A percentile compares a stretch with the other conserved stretches of the same genome.
Conservation (phyloP, 2,113 vertebrate genomes). For the Dendrocopos noguchii region DNA sequence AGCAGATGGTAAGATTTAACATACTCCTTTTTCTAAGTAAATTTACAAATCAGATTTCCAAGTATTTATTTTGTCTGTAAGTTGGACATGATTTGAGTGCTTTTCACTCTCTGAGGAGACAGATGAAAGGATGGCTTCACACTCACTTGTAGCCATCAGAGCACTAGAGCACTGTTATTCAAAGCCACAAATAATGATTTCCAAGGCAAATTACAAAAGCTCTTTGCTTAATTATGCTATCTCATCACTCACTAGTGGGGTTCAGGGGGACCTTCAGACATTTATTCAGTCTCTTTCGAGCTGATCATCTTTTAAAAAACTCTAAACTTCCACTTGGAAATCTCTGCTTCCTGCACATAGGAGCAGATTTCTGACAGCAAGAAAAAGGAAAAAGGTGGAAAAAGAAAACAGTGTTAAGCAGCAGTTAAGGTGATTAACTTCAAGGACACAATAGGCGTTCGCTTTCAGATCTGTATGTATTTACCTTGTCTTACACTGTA, state of each 20-base stretch:
- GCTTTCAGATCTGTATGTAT: background rate
- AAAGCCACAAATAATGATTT: conserved; percentile 26
- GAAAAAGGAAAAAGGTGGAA: background rate
- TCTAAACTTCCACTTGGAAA: background rate
- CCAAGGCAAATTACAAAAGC: background rate
- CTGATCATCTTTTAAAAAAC: background rate
- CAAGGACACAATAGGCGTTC: background rate
- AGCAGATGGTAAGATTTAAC: conserved; percentile 85
- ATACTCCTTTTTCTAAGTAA: background rate
- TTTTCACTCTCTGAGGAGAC: background rate
- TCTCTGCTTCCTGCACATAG: background rate
- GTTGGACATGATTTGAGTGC: background rate
- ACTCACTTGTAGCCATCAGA: background rate
- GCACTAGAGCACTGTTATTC: background rate
- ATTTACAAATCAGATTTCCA: background rate
- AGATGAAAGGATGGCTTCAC: background rate
- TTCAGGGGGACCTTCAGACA: conserved; percentile 2
- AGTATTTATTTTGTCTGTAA: background rate
- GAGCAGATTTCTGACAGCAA: background rate
- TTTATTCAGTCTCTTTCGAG: background rate
- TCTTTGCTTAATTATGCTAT: background rate
- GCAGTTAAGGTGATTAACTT: background rate
- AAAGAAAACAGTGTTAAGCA: background rate
- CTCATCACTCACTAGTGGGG: background rate
- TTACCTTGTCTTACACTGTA: background rate